phyloP scores from a whole-genome alignment of 2,113 vertebrate genomes.

The Saguinus midas region DNA sequence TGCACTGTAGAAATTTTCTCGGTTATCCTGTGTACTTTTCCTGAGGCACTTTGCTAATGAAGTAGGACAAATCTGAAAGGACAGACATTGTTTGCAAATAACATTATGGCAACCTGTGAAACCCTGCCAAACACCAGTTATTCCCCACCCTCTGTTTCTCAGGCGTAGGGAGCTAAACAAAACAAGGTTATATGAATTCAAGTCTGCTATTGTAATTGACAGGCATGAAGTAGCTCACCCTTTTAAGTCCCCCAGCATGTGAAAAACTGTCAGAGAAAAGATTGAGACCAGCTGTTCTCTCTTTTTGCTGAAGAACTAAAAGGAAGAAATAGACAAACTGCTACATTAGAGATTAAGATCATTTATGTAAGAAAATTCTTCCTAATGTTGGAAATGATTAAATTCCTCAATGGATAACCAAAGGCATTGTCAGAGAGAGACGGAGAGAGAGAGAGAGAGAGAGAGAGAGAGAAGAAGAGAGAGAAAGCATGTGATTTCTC shows the following conservation, averaged over 20 bases:
- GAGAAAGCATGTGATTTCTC: background rate
- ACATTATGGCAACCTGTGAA: background rate
- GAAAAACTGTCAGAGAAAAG: constrained; percentile 40
- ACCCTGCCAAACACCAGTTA: background rate
- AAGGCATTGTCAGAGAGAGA: background rate
- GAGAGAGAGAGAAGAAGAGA: background rate
- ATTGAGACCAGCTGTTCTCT: constrained; percentile 21
- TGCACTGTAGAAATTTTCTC: background rate
- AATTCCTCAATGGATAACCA: background rate
- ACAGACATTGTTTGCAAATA: background rate
- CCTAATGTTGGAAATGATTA: background rate
- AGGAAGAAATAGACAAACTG: constrained; percentile 49
- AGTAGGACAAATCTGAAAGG: background rate
- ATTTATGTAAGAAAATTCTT: constrained; percentile 39
- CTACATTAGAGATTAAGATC: constrained; percentile 36
- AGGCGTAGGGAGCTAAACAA: background rate
- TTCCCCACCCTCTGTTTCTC: background rate
- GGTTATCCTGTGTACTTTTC: background rate
- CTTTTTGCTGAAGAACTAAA: constrained; percentile 2
- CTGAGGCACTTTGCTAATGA: constrained; percentile 20
- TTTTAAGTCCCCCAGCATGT: background rate
- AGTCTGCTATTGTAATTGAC: background rate
- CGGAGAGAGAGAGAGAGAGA: no score
- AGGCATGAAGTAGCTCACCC: constrained; percentile 5
- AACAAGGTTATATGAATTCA: constrained; percentile 39